phyloP scores from a whole-genome alignment of 1,140 invertebrate species.

The Zelostemma sp. region DNA sequence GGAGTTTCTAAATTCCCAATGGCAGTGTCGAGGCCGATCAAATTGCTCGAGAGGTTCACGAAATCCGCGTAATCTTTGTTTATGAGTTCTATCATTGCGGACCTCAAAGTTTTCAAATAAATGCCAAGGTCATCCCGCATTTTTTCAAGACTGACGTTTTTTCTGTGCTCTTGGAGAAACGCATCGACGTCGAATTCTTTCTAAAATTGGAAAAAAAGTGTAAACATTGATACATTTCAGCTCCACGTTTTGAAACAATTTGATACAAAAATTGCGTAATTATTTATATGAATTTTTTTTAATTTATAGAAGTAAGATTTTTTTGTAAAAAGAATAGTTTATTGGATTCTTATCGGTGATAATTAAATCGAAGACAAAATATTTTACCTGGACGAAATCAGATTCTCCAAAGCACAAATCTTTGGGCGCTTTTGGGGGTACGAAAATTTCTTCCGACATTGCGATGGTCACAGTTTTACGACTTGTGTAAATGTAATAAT shows the following conservation, averaged over 20 bases:
- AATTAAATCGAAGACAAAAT: constrained; percentile 1
- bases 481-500: background rate
- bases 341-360: too few relatives aligned
- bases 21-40: constrained; percentile 90
- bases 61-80: constrained; percentile 98
- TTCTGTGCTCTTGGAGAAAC: constrained; percentile 89
- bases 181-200: constrained; percentile 86
- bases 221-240: background rate
- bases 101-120: constrained; percentile 89
- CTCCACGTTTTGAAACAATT: background rate
- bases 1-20: constrained; percentile 85
- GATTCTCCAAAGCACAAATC: constrained; percentile 64
- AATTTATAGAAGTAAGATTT: too few relatives aligned
- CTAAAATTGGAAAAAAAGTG: constrained; percentile 22
- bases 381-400: constrained; percentile 62
- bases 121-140: constrained; percentile 91
- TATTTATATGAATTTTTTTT: too few relatives aligned
- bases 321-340: too few relatives aligned
- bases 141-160: constrained; percentile 84
- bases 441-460: constrained; percentile 59
- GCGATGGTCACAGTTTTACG: background rate
- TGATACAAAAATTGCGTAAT: background rate
- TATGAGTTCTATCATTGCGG: constrained; percentile 96
- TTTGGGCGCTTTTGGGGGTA: constrained; percentile 63
- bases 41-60: constrained; percentile 94